These are phyloP conservation scores for Echinarachnius parma DNA, from an alignment of 53 echinoderm and acorn worm species.

Conservation along the genomic window DNA sequence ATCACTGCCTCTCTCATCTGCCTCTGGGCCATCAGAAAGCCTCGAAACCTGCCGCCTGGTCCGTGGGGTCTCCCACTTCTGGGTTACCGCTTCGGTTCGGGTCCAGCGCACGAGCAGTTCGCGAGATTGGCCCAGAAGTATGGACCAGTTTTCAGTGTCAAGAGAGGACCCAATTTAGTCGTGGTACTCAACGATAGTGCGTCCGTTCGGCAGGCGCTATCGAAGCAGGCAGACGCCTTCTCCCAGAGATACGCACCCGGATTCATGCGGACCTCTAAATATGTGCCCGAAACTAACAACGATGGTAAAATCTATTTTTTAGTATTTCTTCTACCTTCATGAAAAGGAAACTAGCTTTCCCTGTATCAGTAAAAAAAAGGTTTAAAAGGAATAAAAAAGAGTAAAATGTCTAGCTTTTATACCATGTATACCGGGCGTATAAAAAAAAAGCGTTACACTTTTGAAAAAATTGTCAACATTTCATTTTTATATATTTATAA, in stretches of 20 bases:
- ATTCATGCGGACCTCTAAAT: neutral
- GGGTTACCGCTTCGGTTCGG: neutral
- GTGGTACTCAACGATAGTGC: constrained; percentile 40
- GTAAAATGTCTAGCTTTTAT: no score
- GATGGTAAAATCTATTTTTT: constrained; percentile 6
- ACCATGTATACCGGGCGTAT: no score
- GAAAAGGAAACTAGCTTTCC: no score
- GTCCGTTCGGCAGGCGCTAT: constrained; percentile 18
- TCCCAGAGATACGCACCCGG: constrained; percentile 23
- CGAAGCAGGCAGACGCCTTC: constrained; percentile 27
- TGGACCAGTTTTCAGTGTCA: constrained; percentile 47
- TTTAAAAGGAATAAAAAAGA: no score
- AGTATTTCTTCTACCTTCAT: no score
- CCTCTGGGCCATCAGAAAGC: neutral
- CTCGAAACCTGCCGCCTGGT: constrained; percentile 4
- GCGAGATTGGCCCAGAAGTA: constrained; percentile 9
- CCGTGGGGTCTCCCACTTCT: constrained; percentile 10
- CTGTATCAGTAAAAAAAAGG: no score
- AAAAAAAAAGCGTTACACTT: no score
- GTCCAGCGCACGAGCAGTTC: constrained; percentile 6
- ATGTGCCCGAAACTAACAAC: constrained; percentile 7
- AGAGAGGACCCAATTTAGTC: constrained; percentile 7
- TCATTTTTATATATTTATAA: no score
- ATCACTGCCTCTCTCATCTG: neutral
- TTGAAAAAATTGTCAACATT: no score